Evolutionary conservation across 2,888 invertebrate genomes (phyloP), one percentile per base, ranked within the genome.

Genomic region (Hecatera dysodea): DNA sequence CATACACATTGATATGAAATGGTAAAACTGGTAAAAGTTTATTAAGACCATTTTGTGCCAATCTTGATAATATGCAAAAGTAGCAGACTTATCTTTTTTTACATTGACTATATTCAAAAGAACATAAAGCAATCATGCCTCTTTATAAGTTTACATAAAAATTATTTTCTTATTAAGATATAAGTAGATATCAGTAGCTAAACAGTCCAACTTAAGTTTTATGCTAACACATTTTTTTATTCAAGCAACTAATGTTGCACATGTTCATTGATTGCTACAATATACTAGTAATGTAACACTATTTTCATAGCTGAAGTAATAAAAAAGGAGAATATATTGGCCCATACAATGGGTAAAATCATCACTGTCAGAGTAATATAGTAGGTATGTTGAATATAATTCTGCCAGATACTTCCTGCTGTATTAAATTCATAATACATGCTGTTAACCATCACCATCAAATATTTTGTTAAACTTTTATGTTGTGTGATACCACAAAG

Each of bases 391-490:
- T 39, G 33, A 33, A 33, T 39, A 15, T 39, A 39, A 7, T n/a
- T n/a, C n/a, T n/a, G n/a, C n/a, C 39, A 12, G 12, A 39, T 27
- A 73, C n/a, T 55, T 55, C 24, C 39, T 64, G 53, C 39, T 74
- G 7, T 50, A 19, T 33, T 22, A 4, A 17, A 24, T 12, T 12
- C 12, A 12, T 39, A 39, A 39, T 39, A 39, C 39, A 39, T 39
- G 4, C 39, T 39, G 15, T 39, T 15, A 63, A 36, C n/a, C 22
- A 29, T 19, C 42, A 36, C 22, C 27, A 17, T 15, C n/a, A n/a
- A n/a, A n/a, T n/a, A n/a, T n/a, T n/a, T n/a, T n/a, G n/a, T n/a
- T n/a, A n/a, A n/a, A n/a, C 9, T 29, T 33, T 15, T n/a, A 15
- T 50, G 15, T 7, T 6, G 22, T 5, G 29, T 12, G 22, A 50